These are phyloP conservation scores for Drosophila fulvimacula DNA, from an alignment of 2,888 invertebrate genomes.

Conservation along the genomic window DNA sequence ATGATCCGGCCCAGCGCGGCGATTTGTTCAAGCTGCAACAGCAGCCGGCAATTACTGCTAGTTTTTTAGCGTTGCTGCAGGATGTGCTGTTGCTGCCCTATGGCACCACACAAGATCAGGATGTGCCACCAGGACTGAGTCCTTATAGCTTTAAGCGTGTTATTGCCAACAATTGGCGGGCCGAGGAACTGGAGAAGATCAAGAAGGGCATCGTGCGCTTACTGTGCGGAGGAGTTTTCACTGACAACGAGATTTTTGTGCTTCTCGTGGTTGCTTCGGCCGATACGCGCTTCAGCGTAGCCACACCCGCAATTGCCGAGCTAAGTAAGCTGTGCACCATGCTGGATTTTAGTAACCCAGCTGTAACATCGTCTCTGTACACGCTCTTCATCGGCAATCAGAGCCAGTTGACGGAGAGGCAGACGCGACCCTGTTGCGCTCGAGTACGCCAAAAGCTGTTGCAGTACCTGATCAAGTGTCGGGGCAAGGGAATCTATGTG, in stretches of 20 bases:
- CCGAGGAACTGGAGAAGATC: slow-evolving; percentile 93
- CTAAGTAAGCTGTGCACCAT: slow-evolving; percentile 90
- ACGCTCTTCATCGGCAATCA: slow-evolving; percentile 87
- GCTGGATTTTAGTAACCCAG: slow-evolving; percentile 91
- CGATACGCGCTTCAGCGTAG: slow-evolving; percentile 95
- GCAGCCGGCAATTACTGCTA: slow-evolving; percentile 86
- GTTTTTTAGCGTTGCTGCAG: slow-evolving; percentile 90
- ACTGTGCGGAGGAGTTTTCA: slow-evolving; percentile 91
- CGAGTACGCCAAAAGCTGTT: slow-evolving; percentile 94
- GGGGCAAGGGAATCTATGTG: slow-evolving; percentile 89
- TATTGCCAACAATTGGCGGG: slow-evolving; percentile 89
- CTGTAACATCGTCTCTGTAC: slow-evolving; percentile 91
- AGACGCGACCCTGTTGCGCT: slow-evolving; percentile 91
- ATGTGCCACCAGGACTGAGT: slow-evolving; percentile 91
- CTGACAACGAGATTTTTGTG: slow-evolving; percentile 90
- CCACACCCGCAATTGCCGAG: slow-evolving; percentile 94
- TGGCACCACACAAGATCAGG: slow-evolving; percentile 80
- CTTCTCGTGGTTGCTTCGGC: slow-evolving; percentile 94
- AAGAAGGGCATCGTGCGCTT: slow-evolving; percentile 93
- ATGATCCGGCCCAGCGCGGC: slow-evolving; percentile 87
- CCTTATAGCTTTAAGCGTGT: slow-evolving; percentile 91
- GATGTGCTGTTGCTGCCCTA: slow-evolving; percentile 93
- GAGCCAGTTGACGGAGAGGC: slow-evolving; percentile 88
- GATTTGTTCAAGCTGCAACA: slow-evolving; percentile 90
- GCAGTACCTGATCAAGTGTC: slow-evolving; percentile 91